phyloP scores from a whole-genome alignment of 2,888 invertebrate genomes.

The Helobdella robusta region DNA sequence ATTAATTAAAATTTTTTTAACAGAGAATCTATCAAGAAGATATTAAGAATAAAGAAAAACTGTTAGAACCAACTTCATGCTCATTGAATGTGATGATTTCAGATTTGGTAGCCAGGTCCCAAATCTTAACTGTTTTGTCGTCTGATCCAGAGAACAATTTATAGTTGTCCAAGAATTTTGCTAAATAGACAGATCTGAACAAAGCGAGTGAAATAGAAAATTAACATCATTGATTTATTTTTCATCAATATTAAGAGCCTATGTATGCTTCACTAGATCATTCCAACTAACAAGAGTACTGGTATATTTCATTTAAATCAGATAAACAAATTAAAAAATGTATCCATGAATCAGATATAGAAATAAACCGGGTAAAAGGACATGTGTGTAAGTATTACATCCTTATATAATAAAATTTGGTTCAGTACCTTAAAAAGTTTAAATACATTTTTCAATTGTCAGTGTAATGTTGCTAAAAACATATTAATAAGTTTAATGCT shows the following conservation, averaged over 20 bases:
- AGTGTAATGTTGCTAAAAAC: not conserved
- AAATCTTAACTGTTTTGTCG: constrained; percentile 74
- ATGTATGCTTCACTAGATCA: no score
- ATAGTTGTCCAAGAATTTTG: constrained; percentile 67
- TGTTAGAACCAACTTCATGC: constrained; percentile 45
- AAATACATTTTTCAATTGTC: no score
- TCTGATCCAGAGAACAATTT: constrained; percentile 80
- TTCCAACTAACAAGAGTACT: no score
- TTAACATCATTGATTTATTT: not conserved
- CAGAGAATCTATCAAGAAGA: not conserved
- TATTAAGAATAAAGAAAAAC: not conserved
- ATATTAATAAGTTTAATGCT: no score
- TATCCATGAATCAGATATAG: no score
- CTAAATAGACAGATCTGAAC: constrained; percentile 63
- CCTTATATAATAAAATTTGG: no score
- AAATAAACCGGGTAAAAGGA: no score
- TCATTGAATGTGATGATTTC: constrained; percentile 56
- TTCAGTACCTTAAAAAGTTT: no score
- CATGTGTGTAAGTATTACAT: no score
- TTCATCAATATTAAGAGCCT: no score
- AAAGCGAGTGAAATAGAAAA: constrained; percentile 15
- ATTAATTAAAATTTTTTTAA: not conserved
- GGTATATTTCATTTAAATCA: no score
- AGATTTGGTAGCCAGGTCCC: constrained; percentile 80
- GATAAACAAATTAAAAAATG: no score